Conservation (phyloP, 2,888 invertebrate species). For the Luperina testacea region DNA sequence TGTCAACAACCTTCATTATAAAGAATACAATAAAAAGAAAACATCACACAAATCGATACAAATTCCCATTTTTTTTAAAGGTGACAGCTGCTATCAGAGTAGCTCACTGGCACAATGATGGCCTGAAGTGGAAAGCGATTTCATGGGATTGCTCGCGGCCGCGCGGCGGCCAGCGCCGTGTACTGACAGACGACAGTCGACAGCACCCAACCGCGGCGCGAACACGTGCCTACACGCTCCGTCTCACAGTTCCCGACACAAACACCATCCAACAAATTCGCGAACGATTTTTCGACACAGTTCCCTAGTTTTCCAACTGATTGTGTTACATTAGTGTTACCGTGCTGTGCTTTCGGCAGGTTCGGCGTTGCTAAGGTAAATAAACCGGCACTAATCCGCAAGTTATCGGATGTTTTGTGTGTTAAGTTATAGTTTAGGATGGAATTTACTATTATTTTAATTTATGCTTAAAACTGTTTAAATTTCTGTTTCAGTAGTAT, state of each 20-base stretch:
- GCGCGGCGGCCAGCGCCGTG: neutral
- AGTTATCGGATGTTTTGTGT: slow-evolving; percentile 36
- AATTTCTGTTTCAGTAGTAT: neutral
- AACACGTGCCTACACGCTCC: slow-evolving; percentile 55
- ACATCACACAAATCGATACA: neutral
- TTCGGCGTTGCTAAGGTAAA: slow-evolving; percentile 62
- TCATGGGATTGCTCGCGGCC: slow-evolving; percentile 43
- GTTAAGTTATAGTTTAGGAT: slow-evolving; percentile 33
- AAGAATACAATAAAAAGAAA: neutral
- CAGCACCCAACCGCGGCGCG: slow-evolving; percentile 41
- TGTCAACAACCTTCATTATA: neutral
- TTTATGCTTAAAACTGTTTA: slow-evolving; percentile 7
- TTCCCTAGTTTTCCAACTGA: slow-evolving; percentile 53
- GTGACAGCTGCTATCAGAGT: slow-evolving; percentile 20
- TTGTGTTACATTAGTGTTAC: slow-evolving; percentile 60
- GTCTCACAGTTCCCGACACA: slow-evolving; percentile 31
- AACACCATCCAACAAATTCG: slow-evolving; percentile 48
- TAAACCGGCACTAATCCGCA: slow-evolving; percentile 46
- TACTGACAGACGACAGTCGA: slow-evolving; percentile 47
- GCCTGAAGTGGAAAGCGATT: slow-evolving; percentile 55
- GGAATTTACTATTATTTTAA: slow-evolving; percentile 26
- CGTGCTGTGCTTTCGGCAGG: slow-evolving; percentile 57
- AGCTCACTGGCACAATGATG: neutral
- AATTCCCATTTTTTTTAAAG: slow-evolving; percentile 7
- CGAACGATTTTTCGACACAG: slow-evolving; percentile 60